Evolutionary conservation across 2,888 invertebrate genomes (phyloP), one percentile per base, ranked within the genome.

Genomic region (Mimachlamys varia): DNA sequence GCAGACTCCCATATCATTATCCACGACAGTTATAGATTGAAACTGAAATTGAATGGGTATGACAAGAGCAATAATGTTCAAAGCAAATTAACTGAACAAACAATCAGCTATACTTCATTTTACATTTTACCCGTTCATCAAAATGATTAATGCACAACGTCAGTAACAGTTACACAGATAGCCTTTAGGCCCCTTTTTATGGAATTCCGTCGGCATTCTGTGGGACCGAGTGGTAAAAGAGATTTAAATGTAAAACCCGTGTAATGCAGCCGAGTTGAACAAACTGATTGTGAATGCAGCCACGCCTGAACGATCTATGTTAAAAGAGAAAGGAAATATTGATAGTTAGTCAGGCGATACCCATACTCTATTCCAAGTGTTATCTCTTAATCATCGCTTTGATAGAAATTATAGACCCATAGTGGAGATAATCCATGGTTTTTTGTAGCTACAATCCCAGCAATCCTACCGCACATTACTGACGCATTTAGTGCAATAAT

Each of bases 381-480:
- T 76, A 76, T 76, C 76, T 33, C 27, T 33, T 76, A 76, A 76
- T 76, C 76, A 76, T 76, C 76, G 76, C 76, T 76, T 76, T 76
- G 76, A 76, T 76, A 76, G 33, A 76, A 76, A 76, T 76, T 76
- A 76, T 76, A 76, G 76, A 76, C 76, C 76, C 76, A 27, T 76
- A 76, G 76, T 76, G 22, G 17, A 33, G 76, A 76, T 76, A 76
- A 76, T 76, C 76, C 33, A 33, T 33, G 76, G 33, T 76, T 19
- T n/a, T 33, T 76, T 76, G 76, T 76, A 76, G 76, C 22, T 13
- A 76, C 76, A 76, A 76, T 33, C 27, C 33, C 27, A 33, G 33
- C 76, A 76, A 76, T 76, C 76, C 33, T 33, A 76, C 33, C 76
- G 33, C 76, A 76, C 76, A 76, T 76, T 76, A 33, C 76, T 76